These are phyloP conservation scores for Tanaodytes sp. DNA, from an alignment of 2,888 invertebrate species.

Conservation along the genomic window DNA sequence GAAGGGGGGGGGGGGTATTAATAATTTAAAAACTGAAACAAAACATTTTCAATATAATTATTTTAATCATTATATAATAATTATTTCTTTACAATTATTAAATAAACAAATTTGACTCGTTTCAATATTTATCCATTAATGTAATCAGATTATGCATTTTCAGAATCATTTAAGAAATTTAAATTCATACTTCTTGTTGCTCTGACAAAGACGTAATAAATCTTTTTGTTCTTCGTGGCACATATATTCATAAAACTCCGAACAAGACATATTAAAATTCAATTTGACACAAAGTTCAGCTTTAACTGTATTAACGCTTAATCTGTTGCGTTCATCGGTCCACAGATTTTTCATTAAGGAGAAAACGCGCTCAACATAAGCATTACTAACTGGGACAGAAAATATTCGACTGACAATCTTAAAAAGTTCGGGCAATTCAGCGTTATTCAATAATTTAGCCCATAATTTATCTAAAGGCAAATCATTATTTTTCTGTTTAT, in stretches of 20 bases:
- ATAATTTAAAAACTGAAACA: no score
- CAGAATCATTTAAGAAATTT: no score
- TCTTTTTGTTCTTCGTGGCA: background rate
- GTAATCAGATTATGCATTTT: no score
- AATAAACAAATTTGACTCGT: no score
- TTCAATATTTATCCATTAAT: no score
- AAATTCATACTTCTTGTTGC: background rate
- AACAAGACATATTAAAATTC: no score
- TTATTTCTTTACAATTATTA: no score
- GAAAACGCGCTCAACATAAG: constrained; percentile 20
- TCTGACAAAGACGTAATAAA: background rate
- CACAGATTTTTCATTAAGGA: constrained; percentile 9
- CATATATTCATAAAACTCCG: no score
- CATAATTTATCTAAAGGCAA: background rate
- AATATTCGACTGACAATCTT: background rate
- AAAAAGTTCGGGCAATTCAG: background rate
- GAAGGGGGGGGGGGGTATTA: no score
- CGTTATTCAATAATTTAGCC: background rate
- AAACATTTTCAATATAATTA: no score
- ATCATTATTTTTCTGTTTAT: background rate
- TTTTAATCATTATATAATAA: no score
- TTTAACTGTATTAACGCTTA: constrained; percentile 7
- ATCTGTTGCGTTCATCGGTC: constrained; percentile 11
- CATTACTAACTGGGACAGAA: constrained; percentile 25
- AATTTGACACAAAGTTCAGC: constrained; percentile 11